phyloP scores from a whole-genome alignment of 2,797 vertebrate genomes.

The Mormyrus proboscirostris region DNA sequence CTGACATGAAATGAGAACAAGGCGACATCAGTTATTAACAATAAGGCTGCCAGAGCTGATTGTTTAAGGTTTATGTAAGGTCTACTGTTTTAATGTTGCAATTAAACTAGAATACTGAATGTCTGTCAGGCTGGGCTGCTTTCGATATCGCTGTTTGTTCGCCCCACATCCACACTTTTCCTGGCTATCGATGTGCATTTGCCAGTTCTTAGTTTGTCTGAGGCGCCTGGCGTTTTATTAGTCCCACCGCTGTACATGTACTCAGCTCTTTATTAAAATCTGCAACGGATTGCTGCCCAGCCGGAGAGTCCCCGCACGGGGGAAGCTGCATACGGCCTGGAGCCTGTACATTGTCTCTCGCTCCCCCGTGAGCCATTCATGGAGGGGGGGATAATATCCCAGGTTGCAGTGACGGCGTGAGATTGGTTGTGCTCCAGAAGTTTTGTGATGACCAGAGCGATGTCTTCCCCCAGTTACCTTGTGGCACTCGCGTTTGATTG shows the following conservation, averaged over 20 bases:
- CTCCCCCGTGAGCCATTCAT: conserved; percentile 18
- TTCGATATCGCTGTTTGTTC: neutral
- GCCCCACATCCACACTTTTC: neutral
- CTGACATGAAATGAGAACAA: neutral
- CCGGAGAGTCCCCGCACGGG: neutral
- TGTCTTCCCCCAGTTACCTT: conserved; percentile 38
- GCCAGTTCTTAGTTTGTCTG: neutral
- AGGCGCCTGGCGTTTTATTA: neutral
- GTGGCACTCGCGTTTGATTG: neutral
- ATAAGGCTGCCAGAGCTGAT: neutral
- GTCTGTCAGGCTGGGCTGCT: neutral
- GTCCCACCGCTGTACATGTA: neutral
- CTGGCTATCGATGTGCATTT: neutral
- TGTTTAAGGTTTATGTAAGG: neutral
- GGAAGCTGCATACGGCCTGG: conserved; percentile 18
- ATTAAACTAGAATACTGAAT: neutral
- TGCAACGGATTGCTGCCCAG: conserved; percentile 4
- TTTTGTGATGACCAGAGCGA: conserved; percentile 44
- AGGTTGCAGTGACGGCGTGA: conserved; percentile 20
- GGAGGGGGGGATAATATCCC: neutral
- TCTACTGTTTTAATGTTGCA: neutral
- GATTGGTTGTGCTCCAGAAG: conserved; percentile 38
- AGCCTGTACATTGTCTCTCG: conserved; percentile 23
- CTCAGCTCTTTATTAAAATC: conserved; percentile 2
- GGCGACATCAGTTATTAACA: neutral